Evolutionary conservation across 1,140 invertebrate genomes (phyloP).

Genomic region (Procambarus clarkii): DNA sequence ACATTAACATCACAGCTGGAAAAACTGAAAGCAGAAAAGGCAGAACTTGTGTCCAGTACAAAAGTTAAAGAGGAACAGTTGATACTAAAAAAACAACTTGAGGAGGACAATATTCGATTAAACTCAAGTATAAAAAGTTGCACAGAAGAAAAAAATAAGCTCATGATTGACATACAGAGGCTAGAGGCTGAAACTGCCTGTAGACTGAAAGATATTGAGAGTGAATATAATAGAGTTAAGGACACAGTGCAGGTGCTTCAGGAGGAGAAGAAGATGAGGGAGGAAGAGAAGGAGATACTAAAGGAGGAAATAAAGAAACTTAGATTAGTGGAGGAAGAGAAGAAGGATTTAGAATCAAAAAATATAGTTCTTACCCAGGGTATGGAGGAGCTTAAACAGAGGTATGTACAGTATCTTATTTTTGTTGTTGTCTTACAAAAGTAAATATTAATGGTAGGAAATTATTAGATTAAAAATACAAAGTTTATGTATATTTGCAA

Average conservation of each 20-base stretch:
- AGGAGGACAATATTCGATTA: conserved; percentile 50
- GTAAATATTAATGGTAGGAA: too few species aligned
- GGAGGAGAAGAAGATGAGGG: conserved; percentile 6
- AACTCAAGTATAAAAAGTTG: conserved; percentile 30
- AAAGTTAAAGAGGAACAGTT: conserved; percentile 37
- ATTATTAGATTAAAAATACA: too few species aligned
- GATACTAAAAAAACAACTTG: conserved; percentile 21
- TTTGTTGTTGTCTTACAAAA: not conserved
- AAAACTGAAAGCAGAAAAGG: conserved; percentile 35
- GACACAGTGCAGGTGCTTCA: conserved; percentile 13
- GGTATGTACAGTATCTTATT: conserved; percentile 22
- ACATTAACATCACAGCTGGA: conserved; percentile 26
- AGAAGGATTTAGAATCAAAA: conserved; percentile 36
- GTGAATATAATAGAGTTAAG: conserved; percentile 8
- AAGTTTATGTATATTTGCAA: too few species aligned
- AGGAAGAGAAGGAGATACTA: conserved; percentile 32
- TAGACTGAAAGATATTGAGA: conserved; percentile 20
- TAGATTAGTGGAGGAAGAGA: conserved; percentile 39
- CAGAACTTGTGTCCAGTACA: not conserved
- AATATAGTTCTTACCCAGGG: conserved; percentile 45
- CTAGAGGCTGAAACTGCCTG: conserved; percentile 20
- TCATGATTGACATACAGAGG: conserved; percentile 38
- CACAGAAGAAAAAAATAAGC: conserved; percentile 40
- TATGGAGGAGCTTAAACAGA: conserved; percentile 54
- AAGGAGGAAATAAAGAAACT: conserved; percentile 34